Evolutionary conservation across 2,113 vertebrate species (phyloP), one percentile per base, ranked within the genome.

Genomic region (Brienomyrus brachyistius): DNA sequence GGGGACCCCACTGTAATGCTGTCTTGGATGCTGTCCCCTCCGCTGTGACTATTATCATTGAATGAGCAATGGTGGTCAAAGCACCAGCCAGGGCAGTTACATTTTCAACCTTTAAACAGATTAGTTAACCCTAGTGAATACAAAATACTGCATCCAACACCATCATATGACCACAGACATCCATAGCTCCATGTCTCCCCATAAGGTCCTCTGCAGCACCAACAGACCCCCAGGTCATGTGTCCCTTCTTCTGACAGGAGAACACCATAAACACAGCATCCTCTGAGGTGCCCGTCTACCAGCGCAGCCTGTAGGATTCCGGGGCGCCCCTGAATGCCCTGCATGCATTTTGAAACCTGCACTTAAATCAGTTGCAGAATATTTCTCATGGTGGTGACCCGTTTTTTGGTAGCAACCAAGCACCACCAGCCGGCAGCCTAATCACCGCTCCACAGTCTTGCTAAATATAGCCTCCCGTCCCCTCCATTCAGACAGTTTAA

Each of bases 61-160:
- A 84, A 48, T 10, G 45, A 48, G 48, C n/a, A 91, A 94, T 93
- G 91, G 92, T 13, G 62, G 92, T 91, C 91, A 92, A 82, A 87
- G 85, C 17, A 52, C 15, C 27, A 54, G 31, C 31, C 31, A 31
- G 31, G 31, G 31, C 31, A 35, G 85, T 54, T 54, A 86, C 8
- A 27, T 6, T 19, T 87, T 35, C 56, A 54, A 87, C 31, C 51
- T 17, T 87, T 87, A 54, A 21, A 87, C 10, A 13, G 21, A 87
- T 11, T 35, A 54, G 50, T 52, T 86, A 35, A n/a, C 43, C 80
- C 80, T 48, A 83, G 19, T 1, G 50, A 86, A 87, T 31, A 54
- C 47, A 56, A 10, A 87, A 48, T 8, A 86, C 50, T 51, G 50
- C 47, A 54, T 27, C 48, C 13, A 86, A 54, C 50, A 35, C 27